Conservation (phyloP, 2,797 vertebrate genomes). For the Pseudotriccus pelzelni region DNA sequence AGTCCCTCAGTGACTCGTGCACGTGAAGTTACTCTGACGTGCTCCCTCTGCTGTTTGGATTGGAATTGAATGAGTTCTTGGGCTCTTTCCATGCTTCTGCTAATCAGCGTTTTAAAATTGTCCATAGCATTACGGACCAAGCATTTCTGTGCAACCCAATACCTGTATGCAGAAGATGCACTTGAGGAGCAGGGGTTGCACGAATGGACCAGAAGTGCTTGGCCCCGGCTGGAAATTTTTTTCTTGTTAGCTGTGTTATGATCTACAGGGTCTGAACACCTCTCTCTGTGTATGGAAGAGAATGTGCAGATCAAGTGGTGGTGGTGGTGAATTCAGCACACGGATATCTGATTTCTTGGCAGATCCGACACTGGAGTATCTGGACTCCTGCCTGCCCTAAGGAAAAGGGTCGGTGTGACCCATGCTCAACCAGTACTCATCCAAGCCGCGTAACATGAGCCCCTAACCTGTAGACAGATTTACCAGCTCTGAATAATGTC, state of each 20-base stretch:
- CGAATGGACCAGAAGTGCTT: not conserved
- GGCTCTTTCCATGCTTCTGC: not conserved
- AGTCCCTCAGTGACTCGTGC: not conserved
- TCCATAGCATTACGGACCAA: not conserved
- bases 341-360: slow-evolving; percentile 64
- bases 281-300: not conserved
- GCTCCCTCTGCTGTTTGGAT: not conserved
- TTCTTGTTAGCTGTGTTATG: not conserved
- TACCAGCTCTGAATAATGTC: slow-evolving; percentile 69
- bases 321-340: slow-evolving; percentile 46
- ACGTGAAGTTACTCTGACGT: rapidly evolving
- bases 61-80: not conserved
- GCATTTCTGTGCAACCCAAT: not conserved
- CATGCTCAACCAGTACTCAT: not conserved
- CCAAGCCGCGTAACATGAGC: slow-evolving; percentile 46
- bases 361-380: slow-evolving; percentile 20
- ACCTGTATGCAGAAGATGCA: not conserved
- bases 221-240: not conserved
- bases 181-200: not conserved
- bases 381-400: slow-evolving; percentile 56
- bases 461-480: slow-evolving; percentile 65
- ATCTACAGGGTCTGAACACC: not conserved
- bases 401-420: slow-evolving; percentile 65
- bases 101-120: not conserved
- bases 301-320: slow-evolving; percentile 35